Percentiles rank a stretch among this genome's conserved stretches.
These are phyloP conservation scores for Molanna angustata DNA, from an alignment of 2,888 invertebrate genomes.

Conservation along the genomic window DNA sequence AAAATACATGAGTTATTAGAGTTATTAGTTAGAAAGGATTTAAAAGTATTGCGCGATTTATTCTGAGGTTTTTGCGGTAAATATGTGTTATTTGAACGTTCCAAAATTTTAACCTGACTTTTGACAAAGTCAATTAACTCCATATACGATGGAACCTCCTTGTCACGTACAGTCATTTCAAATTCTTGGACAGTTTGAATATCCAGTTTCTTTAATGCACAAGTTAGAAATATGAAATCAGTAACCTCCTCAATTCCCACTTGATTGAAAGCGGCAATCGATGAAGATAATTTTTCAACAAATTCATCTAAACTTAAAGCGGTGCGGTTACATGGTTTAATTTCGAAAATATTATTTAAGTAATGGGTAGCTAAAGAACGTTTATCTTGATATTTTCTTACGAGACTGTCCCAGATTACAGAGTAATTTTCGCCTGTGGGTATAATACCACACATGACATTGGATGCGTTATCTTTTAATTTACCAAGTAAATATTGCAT, in stretches of 20 bases:
- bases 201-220: neutral
- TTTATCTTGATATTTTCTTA: conserved; percentile 1
- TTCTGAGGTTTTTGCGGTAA: too few relatives aligned
- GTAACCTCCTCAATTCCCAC: neutral
- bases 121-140: neutral
- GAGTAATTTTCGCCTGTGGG: conserved; percentile 1
- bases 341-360: conserved; percentile 1
- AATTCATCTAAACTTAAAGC: neutral
- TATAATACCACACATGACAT: neutral
- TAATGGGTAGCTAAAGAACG: neutral
- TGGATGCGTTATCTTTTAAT: neutral
- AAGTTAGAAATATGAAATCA: neutral
- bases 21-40: neutral
- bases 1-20: too few relatives aligned
- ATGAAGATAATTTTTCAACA: neutral
- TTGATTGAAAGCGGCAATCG: neutral
- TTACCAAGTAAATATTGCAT: conserved; percentile 7
- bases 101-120: neutral
- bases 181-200: neutral
- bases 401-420: neutral
- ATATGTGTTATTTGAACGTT: too few relatives aligned
- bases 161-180: neutral
- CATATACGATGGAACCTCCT: neutral
- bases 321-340: neutral
- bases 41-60: neutral